Percentiles rank a stretch among this genome's conserved stretches.
Conservation (phyloP, 1,140 invertebrate genomes). For the Drosophila pseudoobscura region DNA sequence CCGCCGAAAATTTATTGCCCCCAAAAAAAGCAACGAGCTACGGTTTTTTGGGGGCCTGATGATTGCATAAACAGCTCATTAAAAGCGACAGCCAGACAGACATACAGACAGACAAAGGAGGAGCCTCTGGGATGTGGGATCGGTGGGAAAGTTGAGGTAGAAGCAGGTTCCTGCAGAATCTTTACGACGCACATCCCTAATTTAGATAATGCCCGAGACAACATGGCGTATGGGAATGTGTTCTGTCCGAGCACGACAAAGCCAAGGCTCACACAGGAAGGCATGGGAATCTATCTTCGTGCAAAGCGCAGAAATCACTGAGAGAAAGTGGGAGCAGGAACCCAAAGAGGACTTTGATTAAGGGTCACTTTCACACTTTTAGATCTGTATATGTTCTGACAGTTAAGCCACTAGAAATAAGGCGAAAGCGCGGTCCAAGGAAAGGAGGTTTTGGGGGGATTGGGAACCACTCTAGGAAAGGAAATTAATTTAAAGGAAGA, state of each 20-base stretch:
- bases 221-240: constrained; percentile 42
- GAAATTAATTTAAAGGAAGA: no score
- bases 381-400: no score
- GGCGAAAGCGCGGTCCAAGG: no score
- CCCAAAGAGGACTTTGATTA: no score
- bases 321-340: background rate
- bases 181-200: constrained; percentile 61
- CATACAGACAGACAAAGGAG: constrained; percentile 7
- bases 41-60: constrained; percentile 22
- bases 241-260: no score
- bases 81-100: constrained; percentile 26
- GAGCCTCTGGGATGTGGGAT: background rate
- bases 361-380: no score
- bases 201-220: constrained; percentile 56
- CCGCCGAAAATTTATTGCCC: constrained; percentile 37
- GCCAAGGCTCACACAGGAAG: constrained; percentile 16
- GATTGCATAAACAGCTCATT: constrained; percentile 77
- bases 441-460: no score
- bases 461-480: no score
- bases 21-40: constrained; percentile 13
- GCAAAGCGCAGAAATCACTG: background rate
- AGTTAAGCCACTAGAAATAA: no score
- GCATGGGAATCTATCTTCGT: background rate
- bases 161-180: constrained; percentile 19
- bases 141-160: background rate